Conservation (phyloP, 2,797 vertebrate species). For the Poeciliopsis infans region DNA sequence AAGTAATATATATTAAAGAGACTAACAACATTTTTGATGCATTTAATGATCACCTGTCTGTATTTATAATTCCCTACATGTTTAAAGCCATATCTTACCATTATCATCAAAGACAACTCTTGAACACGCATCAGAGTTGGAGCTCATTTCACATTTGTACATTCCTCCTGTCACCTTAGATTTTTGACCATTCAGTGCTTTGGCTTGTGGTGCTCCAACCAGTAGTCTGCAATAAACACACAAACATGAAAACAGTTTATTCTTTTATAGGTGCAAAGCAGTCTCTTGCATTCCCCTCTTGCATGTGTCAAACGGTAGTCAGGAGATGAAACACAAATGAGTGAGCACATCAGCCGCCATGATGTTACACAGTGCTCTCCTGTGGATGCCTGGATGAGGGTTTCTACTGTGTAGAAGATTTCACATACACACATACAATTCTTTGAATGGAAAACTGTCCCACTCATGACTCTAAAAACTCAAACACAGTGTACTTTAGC, state of each 20-base stretch:
- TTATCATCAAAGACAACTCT: slow-evolving; percentile 89
- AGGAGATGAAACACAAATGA: slow-evolving; percentile 33
- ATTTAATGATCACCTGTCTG: not conserved
- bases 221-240: slow-evolving; percentile 83
- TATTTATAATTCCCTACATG: not conserved
- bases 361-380: slow-evolving; percentile 39
- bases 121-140: slow-evolving; percentile 65
- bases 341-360: slow-evolving; percentile 41
- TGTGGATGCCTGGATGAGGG: not conserved
- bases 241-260: not conserved
- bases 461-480: not conserved
- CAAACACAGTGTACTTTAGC: not conserved
- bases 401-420: slow-evolving; percentile 37
- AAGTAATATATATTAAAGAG: not conserved
- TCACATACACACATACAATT: slow-evolving; percentile 43
- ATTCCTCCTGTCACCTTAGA: slow-evolving; percentile 89
- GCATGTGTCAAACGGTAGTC: slow-evolving; percentile 37
- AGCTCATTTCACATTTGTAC: slow-evolving; percentile 87
- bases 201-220: slow-evolving; percentile 91
- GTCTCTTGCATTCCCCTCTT: slow-evolving; percentile 47
- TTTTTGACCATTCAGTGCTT: slow-evolving; percentile 78
- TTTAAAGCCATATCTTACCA: slow-evolving; percentile 74
- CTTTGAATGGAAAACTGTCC: slow-evolving; percentile 53
- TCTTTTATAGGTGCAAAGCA: slow-evolving; percentile 35
- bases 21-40: not conserved